phyloP scores from a whole-genome alignment of 2,797 vertebrate genomes.

The Morelia viridis region DNA sequence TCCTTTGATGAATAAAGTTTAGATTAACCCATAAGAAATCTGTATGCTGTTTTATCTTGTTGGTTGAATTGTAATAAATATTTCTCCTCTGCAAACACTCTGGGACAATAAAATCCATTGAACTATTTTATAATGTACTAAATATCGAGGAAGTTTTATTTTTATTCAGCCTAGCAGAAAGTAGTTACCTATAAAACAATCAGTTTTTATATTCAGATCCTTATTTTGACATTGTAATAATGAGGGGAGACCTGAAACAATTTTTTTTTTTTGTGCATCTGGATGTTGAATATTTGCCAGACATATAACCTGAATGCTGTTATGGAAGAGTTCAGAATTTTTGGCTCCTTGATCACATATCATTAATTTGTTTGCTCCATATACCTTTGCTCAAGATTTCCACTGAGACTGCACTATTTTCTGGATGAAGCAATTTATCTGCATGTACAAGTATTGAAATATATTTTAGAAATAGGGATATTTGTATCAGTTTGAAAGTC shows the following conservation, averaged over 20 bases:
- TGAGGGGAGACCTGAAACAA: background rate
- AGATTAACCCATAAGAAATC: background rate
- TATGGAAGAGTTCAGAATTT: background rate
- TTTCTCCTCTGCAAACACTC: background rate
- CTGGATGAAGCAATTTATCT: background rate
- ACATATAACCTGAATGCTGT: background rate
- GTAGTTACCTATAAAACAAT: background rate
- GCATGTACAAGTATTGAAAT: background rate
- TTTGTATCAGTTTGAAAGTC: background rate
- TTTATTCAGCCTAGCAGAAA: background rate
- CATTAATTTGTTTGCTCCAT: background rate
- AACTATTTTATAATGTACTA: background rate
- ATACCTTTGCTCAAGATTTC: background rate
- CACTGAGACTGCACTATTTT: background rate
- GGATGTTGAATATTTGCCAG: background rate
- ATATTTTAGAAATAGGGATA: background rate
- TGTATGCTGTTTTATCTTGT: background rate
- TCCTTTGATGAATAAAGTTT: background rate
- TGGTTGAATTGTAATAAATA: slow-evolving; percentile 2
- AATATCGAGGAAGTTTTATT: background rate
- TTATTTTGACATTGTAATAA: background rate
- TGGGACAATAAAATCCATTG: background rate
- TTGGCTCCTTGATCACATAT: background rate
- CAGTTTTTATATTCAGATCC: background rate
- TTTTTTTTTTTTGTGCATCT: background rate